Evolutionary conservation across 2,797 vertebrate genomes (phyloP).

Genomic region (Sebastes taczanowskii): DNA sequence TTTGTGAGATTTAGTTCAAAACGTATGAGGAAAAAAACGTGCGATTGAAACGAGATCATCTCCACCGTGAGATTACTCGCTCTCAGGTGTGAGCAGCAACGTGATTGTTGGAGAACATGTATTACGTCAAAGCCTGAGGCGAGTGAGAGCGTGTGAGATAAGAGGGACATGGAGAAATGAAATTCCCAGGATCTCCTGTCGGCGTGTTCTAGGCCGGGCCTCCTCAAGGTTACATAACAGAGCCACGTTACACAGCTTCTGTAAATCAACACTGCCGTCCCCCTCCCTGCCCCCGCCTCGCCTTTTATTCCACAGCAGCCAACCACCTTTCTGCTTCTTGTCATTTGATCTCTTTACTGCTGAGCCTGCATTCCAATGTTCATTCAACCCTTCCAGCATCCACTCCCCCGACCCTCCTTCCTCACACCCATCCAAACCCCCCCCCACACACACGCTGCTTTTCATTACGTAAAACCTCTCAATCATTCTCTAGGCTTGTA

Average conservation of each 20-base stretch:
- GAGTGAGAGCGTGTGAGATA: neutral
- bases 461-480: constrained; percentile 48
- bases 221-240: constrained; percentile 61
- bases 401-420: constrained; percentile 7
- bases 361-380: constrained; percentile 78
- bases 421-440: neutral
- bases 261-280: constrained; percentile 59
- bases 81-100: neutral
- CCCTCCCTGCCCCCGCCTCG: constrained; percentile 21
- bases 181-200: neutral
- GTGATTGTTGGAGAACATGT: neutral
- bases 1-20: neutral
- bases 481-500: neutral
- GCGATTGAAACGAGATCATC: too few relatives aligned
- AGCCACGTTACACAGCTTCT: constrained; percentile 49
- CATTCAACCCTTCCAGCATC: constrained; percentile 66
- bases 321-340: constrained; percentile 64
- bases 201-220: neutral
- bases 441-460: neutral
- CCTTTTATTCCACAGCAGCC: constrained; percentile 62
- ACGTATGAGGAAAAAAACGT: neutral
- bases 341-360: constrained; percentile 74
- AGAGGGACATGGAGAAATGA: neutral
- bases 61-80: neutral
- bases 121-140: neutral